Conservation (phyloP, 1,140 invertebrate genomes). For the Diabrotica virgifera region DNA sequence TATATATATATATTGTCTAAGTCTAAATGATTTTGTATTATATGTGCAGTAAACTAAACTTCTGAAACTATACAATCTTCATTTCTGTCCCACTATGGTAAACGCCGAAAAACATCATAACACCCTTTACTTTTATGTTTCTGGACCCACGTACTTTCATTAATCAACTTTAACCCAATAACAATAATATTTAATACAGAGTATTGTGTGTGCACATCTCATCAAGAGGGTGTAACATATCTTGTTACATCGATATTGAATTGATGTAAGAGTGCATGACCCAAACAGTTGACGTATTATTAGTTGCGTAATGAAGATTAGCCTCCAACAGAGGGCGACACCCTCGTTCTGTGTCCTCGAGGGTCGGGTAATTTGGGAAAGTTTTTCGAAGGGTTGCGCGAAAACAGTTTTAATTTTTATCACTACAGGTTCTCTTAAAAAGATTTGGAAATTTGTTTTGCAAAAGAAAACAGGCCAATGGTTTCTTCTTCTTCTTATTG, state of each 20-base stretch:
- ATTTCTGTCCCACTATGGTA: too few relatives aligned
- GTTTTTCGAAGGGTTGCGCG: background rate
- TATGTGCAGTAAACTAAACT: too few relatives aligned
- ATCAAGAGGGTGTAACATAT: conserved; percentile 34
- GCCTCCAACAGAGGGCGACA: conserved; percentile 30
- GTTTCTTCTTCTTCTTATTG: too few relatives aligned
- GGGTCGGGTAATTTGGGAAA: background rate
- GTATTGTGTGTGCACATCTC: conserved; percentile 29
- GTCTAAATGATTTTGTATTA: too few relatives aligned
- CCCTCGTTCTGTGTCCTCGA: conserved; percentile 20
- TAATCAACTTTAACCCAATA: conserved; percentile 12
- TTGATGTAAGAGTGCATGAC: conserved; percentile 29
- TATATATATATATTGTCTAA: too few relatives aligned
- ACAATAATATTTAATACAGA: conserved; percentile 13
- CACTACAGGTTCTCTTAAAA: too few relatives aligned
- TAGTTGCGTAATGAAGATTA: conserved; percentile 38
- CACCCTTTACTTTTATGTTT: too few relatives aligned
- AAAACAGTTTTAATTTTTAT: background rate
- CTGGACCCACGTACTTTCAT: too few relatives aligned
- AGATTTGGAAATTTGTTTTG: too few relatives aligned
- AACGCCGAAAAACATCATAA: too few relatives aligned
- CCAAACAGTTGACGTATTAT: conserved; percentile 36
- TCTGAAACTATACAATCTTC: too few relatives aligned
- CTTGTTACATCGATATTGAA: conserved; percentile 35
- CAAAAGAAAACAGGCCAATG: too few relatives aligned